Percentiles rank a stretch among this genome's conserved stretches.
These are phyloP conservation scores for Chorisops tibialis DNA, from an alignment of 2,888 invertebrate species.

Conservation along the genomic window DNA sequence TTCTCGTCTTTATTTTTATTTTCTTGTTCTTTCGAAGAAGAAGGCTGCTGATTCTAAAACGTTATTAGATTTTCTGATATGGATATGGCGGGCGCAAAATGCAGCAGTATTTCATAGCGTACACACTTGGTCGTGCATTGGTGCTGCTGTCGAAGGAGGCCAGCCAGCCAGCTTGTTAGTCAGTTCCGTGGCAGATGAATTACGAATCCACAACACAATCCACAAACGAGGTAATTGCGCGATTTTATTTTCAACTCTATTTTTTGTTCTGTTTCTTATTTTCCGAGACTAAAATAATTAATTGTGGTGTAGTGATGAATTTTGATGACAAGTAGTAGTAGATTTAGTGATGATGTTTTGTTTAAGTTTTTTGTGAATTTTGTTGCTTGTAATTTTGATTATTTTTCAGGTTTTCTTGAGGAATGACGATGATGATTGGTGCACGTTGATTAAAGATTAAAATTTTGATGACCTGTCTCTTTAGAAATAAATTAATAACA, in stretches of 20 bases:
- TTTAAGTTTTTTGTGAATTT: conserved; percentile 3
- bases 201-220: conserved; percentile 11
- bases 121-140: background rate
- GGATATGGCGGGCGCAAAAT: too few species aligned
- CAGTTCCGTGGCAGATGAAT: background rate
- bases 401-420: background rate
- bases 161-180: too few species aligned
- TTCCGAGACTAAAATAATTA: background rate
- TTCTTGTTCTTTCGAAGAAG: background rate
- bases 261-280: background rate
- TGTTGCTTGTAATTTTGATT: background rate
- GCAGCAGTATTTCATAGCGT: too few species aligned
- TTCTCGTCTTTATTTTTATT: background rate
- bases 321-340: conserved; percentile 20
- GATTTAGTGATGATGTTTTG: conserved; percentile 19
- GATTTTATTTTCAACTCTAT: background rate
- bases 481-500: conserved; percentile 1
- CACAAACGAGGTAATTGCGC: conserved; percentile 20
- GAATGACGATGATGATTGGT: conserved; percentile 23
- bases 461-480: conserved; percentile 15
- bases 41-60: background rate
- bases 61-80: background rate
- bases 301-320: background rate
- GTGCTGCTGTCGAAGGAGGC: background rate
- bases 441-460: conserved; percentile 5